Percentiles rank a stretch among this genome's conserved stretches.
These are phyloP conservation scores for Pangasius macronema DNA, from an alignment of 2,797 vertebrate species.

Conservation along the genomic window DNA sequence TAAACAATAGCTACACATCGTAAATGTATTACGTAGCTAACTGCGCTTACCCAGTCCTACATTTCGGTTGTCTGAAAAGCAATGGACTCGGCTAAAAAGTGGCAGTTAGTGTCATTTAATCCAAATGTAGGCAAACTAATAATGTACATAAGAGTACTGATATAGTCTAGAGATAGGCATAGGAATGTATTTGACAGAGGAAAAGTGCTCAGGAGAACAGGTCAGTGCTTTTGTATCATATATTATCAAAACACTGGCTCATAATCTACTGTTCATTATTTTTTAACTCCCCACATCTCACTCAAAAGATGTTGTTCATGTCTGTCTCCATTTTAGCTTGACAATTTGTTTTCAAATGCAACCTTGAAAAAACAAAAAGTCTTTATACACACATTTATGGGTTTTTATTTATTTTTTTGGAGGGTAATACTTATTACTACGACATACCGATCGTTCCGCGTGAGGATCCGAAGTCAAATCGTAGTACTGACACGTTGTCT, in stretches of 20 bases:
- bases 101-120: not conserved
- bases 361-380: not conserved
- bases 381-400: not conserved
- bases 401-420: no score
- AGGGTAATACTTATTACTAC: no score
- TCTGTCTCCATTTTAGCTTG: not conserved
- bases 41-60: not conserved
- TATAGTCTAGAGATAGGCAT: not conserved
- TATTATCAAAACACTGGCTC: not conserved
- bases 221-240: not conserved
- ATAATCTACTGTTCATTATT: not conserved
- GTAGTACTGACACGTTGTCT: not conserved
- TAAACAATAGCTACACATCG: not conserved
- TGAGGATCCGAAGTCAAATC: no score
- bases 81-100: not conserved
- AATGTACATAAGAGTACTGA: not conserved
- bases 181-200: not conserved
- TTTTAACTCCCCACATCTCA: not conserved
- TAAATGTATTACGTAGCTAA: not conserved
- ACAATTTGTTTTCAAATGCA: not conserved
- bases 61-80: not conserved
- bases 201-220: not conserved
- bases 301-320: not conserved
- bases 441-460: no score
- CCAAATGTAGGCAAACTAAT: not conserved